Evolutionary conservation across 2,113 vertebrate species (phyloP).

Genomic region (Platichthys stellatus): DNA sequence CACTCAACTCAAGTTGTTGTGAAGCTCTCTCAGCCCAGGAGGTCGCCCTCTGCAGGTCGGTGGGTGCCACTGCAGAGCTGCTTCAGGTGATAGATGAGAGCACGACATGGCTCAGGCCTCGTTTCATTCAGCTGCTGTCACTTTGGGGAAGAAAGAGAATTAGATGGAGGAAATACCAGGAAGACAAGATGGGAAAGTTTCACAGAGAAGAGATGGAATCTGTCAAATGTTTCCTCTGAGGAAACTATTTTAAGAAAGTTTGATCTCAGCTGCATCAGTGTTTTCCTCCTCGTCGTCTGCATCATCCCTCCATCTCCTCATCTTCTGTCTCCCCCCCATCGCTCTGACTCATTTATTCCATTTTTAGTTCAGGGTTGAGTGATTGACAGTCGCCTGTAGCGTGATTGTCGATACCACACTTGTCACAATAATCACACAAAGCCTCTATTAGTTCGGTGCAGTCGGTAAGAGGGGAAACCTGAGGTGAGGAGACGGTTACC

Average conservation of each 20-base stretch:
- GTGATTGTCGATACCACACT: slow-evolving; percentile 11
- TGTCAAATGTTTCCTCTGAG: no score
- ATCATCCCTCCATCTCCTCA: neutral
- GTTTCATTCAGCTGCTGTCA: neutral
- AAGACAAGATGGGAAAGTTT: neutral
- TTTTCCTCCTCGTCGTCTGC: neutral
- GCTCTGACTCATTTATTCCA: neutral
- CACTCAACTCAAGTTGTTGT: neutral
- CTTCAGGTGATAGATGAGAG: no score
- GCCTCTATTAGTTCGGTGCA: slow-evolving; percentile 43
- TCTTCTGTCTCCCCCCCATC: neutral
- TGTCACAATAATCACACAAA: slow-evolving; percentile 25
- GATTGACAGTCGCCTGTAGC: slow-evolving; percentile 38
- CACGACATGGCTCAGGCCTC: neutral
- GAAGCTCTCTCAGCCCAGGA: neutral
- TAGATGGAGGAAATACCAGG: neutral
- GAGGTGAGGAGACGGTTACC: slow-evolving; percentile 50
- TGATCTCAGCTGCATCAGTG: neutral
- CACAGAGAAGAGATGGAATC: neutral
- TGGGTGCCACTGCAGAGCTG: slow-evolving; percentile 48
- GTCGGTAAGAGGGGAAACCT: slow-evolving; percentile 1
- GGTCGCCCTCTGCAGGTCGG: slow-evolving; percentile 55
- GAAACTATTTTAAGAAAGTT: neutral
- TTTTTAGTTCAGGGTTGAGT: slow-evolving; percentile 8
- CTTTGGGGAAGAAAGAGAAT: slow-evolving; percentile 7